phyloP scores from a whole-genome alignment of 2,888 invertebrate species.

The Hofmannophila pseudospretella region DNA sequence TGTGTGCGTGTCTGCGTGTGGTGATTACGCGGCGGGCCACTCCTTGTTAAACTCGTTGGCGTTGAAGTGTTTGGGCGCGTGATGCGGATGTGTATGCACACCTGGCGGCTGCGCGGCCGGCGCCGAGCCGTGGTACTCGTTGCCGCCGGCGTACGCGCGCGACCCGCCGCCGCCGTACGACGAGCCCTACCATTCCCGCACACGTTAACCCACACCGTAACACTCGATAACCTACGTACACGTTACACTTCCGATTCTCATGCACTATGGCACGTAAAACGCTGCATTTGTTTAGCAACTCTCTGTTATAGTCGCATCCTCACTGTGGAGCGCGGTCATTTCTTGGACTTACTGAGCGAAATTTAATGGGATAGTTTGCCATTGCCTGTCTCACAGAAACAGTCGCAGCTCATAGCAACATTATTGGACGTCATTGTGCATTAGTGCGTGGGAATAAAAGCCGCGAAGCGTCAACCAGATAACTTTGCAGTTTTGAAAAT shows the following conservation, averaged over 20 bases:
- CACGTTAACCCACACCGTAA: conserved; percentile 14
- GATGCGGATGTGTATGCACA: conserved; percentile 72
- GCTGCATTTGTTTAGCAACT: no score
- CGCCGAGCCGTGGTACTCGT: conserved; percentile 66
- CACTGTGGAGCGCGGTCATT: no score
- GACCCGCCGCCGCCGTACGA: conserved; percentile 73
- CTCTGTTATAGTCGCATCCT: no score
- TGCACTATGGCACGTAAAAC: not conserved
- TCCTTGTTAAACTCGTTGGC: conserved; percentile 76
- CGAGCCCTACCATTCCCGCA: conserved; percentile 57
- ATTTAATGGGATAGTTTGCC: no score
- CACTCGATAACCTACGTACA: conserved; percentile 4
- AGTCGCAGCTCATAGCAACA: no score
- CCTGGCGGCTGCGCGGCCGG: conserved; percentile 66
- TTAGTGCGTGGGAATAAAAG: no score
- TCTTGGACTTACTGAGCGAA: no score
- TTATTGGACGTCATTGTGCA: no score
- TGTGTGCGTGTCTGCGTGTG: conserved; percentile 10
- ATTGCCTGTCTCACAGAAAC: no score
- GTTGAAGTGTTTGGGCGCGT: conserved; percentile 77
- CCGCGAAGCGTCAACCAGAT: conserved; percentile 1
- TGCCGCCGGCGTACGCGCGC: conserved; percentile 56
- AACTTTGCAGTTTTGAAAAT: not conserved
- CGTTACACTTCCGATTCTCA: conserved; percentile 4
- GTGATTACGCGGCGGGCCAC: conserved; percentile 71